phyloP scores from a whole-genome alignment of 2,888 invertebrate species.

The Tridacna gigas region DNA sequence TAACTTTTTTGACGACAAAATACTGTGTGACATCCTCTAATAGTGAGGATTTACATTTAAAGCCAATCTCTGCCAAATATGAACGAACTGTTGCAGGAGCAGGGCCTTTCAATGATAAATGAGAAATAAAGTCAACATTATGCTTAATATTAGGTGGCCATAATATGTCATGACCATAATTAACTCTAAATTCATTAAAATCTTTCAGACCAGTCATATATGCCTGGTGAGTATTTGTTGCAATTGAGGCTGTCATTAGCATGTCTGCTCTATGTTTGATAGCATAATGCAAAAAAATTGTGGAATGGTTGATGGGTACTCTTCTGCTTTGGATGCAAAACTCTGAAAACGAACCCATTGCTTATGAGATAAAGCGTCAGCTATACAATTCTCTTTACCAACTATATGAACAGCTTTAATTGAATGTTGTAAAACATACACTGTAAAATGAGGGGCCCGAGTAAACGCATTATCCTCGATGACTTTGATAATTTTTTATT shows the following conservation, averaged over 20 bases:
- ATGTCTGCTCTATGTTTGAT: conserved; percentile 22
- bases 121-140: conserved; percentile 30
- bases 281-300: conserved; percentile 26
- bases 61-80: conserved; percentile 42
- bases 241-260: conserved; percentile 26
- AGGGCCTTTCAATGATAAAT: conserved; percentile 37
- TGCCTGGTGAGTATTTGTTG: conserved; percentile 14
- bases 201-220: conserved; percentile 33
- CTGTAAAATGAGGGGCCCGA: conserved; percentile 37
- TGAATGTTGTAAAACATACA: conserved; percentile 33
- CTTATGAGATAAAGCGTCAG: conserved; percentile 30
- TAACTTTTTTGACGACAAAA: conserved; percentile 40
- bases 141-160: conserved; percentile 39
- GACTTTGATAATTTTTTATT: conserved; percentile 48
- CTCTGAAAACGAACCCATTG: conserved; percentile 25
- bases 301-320: conserved; percentile 10
- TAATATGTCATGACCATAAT: background rate
- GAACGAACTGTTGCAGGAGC: conserved; percentile 35
- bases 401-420: conserved; percentile 37
- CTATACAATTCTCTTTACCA: conserved; percentile 17
- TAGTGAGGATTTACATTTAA: conserved; percentile 35
- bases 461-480: conserved; percentile 27
- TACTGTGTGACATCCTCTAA: conserved; percentile 4
- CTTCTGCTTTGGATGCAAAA: conserved; percentile 34
- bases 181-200: conserved; percentile 18